phyloP scores from a whole-genome alignment of 2,797 vertebrate species.

The Todus mexicanus region DNA sequence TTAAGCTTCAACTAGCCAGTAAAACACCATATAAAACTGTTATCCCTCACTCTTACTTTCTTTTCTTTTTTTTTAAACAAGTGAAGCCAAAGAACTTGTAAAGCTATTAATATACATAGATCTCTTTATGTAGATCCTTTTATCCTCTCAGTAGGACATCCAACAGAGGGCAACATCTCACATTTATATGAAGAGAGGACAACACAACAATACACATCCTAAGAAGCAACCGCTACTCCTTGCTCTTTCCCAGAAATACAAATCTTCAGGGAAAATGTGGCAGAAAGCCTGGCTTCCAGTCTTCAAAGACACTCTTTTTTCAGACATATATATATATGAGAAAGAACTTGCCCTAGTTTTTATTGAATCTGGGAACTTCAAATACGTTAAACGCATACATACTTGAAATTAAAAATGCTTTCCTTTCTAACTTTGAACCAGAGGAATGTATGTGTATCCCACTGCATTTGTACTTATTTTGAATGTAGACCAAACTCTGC shows the following conservation, averaged over 20 bases:
- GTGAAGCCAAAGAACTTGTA: not conserved
- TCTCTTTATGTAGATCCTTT: slow-evolving; percentile 18
- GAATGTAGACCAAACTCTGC: not conserved
- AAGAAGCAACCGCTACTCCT: not conserved
- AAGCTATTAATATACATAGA: slow-evolving; percentile 13
- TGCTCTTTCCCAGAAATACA: slow-evolving; percentile 17
- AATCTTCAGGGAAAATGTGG: not conserved
- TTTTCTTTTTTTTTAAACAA: not conserved
- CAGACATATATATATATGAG: not conserved
- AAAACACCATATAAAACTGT: not conserved
- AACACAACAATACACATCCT: not conserved
- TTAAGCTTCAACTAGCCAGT: not conserved
- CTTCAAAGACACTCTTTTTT: not conserved
- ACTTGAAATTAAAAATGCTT: not conserved
- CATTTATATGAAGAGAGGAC: not conserved
- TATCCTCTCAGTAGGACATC: slow-evolving; percentile 18
- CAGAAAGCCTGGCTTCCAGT: not conserved
- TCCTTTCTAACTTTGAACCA: not conserved
- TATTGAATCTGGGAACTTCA: not conserved
- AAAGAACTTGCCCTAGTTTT: not conserved
- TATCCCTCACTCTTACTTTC: not conserved
- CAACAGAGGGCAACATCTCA: slow-evolving; percentile 11
- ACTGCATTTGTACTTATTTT: not conserved
- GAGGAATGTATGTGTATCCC: not conserved
- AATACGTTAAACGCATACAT: not conserved